Conservation (phyloP, 2,888 invertebrate species). For the Dichetophora obliterata region DNA sequence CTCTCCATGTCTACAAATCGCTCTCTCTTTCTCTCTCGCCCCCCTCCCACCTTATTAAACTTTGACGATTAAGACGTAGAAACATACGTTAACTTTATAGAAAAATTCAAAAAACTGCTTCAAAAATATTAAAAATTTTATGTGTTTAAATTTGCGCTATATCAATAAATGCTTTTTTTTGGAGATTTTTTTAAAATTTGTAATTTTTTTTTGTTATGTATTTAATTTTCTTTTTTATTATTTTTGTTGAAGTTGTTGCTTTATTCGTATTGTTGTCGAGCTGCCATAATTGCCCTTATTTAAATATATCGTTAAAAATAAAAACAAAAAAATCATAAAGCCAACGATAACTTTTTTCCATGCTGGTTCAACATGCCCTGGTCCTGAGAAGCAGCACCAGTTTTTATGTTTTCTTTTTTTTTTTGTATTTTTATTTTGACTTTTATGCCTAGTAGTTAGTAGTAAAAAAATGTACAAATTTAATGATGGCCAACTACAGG, state of each 20-base stretch:
- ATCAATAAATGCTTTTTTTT: neutral
- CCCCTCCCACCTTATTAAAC: no score
- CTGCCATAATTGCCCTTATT: neutral
- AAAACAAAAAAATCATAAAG: neutral
- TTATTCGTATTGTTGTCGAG: neutral
- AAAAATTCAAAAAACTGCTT: no score
- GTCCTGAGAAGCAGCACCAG: neutral
- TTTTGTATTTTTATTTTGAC: no score
- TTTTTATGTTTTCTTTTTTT: neutral
- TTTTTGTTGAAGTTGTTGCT: neutral
- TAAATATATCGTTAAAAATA: slow-evolving; percentile 1
- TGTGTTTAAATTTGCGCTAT: no score
- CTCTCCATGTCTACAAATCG: neutral
- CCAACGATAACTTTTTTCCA: neutral
- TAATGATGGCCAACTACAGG: neutral
- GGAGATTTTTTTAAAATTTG: neutral
- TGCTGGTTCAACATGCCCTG: neutral
- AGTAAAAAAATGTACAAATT: neutral
- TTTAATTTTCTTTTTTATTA: neutral
- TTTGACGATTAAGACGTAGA: no score
- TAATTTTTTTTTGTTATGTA: no score
- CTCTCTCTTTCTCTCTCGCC: neutral
- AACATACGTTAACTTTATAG: no score
- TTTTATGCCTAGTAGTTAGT: neutral
- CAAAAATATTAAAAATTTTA: no score